These are phyloP conservation scores for Ciconia stormi DNA, from an alignment of 2,113 vertebrate genomes.

Conservation along the genomic window DNA sequence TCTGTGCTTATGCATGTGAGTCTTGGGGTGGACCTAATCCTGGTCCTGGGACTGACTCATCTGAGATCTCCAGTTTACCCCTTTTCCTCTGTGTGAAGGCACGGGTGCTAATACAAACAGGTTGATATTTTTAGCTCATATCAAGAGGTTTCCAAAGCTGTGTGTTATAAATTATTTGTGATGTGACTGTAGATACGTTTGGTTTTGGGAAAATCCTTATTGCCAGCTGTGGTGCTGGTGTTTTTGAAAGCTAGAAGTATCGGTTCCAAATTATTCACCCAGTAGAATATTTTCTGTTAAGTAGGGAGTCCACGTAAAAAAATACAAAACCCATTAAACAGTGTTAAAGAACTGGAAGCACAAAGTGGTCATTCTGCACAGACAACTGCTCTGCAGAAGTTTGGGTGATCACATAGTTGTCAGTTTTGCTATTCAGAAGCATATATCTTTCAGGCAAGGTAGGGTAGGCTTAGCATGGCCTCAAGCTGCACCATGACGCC, in stretches of 20 bases:
- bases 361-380: neutral
- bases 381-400: neutral
- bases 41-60: neutral
- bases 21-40: fast-evolving
- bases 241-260: neutral
- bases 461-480: neutral
- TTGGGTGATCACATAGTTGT: slow-evolving; percentile 13
- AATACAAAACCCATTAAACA: neutral
- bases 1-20: neutral
- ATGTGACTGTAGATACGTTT: neutral
- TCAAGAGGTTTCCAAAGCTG: neutral
- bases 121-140: neutral
- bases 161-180: neutral
- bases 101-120: neutral
- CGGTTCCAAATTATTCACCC: neutral
- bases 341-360: neutral
- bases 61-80: neutral
- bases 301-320: neutral
- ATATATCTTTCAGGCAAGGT: slow-evolving; percentile 17
- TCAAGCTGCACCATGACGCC: slow-evolving; percentile 3
- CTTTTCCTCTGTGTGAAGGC: neutral
- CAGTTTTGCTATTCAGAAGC: slow-evolving; percentile 20
- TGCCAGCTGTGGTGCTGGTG: neutral
- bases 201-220: neutral
- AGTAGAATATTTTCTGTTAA: neutral